Conservation (phyloP, 2,888 invertebrate genomes). For the Nebria salina region DNA sequence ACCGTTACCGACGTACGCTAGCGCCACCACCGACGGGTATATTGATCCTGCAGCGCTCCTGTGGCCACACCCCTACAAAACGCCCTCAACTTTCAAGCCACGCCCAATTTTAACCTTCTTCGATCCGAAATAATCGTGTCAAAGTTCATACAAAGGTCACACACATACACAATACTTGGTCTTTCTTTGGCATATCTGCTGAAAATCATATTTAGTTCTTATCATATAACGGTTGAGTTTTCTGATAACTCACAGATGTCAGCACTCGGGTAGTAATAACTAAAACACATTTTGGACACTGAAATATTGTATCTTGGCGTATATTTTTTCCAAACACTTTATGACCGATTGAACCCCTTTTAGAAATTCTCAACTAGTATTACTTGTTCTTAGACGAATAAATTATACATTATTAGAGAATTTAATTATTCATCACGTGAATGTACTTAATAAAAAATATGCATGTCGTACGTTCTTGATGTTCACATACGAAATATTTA, state of each 20-base stretch:
- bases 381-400: no score
- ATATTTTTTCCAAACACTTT: no score
- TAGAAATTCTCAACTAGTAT: no score
- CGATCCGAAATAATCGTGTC: conserved; percentile 49
- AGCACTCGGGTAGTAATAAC: neutral
- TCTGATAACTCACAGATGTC: neutral
- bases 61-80: conserved; percentile 18
- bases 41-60: conserved; percentile 26
- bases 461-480: no score
- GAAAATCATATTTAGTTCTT: neutral
- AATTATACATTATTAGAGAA: no score
- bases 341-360: no score
- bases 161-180: neutral
- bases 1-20: neutral
- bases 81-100: conserved; percentile 37
- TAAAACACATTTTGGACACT: neutral
- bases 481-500: no score
- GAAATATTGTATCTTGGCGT: neutral
- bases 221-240: neutral
- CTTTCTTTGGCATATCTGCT: neutral
- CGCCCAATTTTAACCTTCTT: conserved; percentile 53
- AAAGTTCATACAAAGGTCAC: conserved; percentile 52
- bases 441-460: no score
- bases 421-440: no score
- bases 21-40: conserved; percentile 5